Evolutionary conservation across 2,888 invertebrate species (phyloP), one percentile per base, ranked within the genome.

Genomic region (Girardia tigrina): DNA sequence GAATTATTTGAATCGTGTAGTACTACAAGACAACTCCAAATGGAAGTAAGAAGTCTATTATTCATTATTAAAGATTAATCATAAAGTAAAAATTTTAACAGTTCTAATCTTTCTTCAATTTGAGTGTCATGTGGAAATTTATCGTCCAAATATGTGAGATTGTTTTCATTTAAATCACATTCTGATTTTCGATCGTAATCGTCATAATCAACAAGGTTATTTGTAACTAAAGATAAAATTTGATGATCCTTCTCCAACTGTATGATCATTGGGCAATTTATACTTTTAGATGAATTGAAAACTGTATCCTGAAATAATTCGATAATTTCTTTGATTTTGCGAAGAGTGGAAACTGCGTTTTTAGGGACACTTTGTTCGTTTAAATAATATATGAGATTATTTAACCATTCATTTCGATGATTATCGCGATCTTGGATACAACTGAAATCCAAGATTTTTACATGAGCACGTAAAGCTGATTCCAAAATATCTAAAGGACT

Each of bases 401-500:
- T 56, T 8, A 56, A 16, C 56, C 56, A 56, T 56, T 56, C 56
- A 16, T 56, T 56, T 4, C 56, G 56, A 56, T 56, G 56, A 56
- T 56, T 56, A 56, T 56, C 56, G 4, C 56, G 56, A 56, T 56
- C 56, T 23, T 56, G 8, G 56, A 56, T 2, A 56, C n/a, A 95
- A 82, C 93, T 94, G 84, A 94, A 95, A 86, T 95, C 95, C 78
- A 97, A 87, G 82, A 97, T 95, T 87, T 95, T 95, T 16, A 94
- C 91, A 82, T 95, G 92, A 78, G 94, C 93, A 36, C 89, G 89
- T 79, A 97, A 86, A 0, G 95, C 94, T 83, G 94, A 94, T 84
- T 97, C 95, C 88, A 95, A 91, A 78, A 94, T 94, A 85, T 97
- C 95, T 0, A 92, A 94, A 77, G 92, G 91, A 76, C 94, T 92